These are phyloP conservation scores for Limnodromus scolopaceus DNA, from an alignment of 2,797 vertebrate species.

Conservation along the genomic window DNA sequence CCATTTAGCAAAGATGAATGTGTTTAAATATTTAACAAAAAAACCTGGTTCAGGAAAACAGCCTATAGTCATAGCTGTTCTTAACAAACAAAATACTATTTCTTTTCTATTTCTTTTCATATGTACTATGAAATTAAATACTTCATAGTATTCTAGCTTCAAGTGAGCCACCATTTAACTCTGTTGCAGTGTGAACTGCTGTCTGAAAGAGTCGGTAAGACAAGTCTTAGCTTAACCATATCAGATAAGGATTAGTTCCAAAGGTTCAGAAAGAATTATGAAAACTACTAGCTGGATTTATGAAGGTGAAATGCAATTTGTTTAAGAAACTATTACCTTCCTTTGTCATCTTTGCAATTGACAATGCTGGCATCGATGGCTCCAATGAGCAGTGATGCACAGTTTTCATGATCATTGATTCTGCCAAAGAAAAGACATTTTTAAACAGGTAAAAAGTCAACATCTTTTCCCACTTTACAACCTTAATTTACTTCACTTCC, in stretches of 20 bases:
- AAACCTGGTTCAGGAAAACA: background rate
- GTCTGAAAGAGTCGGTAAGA: background rate
- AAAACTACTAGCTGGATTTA: background rate
- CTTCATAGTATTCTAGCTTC: background rate
- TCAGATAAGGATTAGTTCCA: background rate
- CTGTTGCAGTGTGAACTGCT: background rate
- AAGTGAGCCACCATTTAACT: background rate
- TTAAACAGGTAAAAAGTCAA: background rate
- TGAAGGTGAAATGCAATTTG: background rate
- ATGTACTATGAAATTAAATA: background rate
- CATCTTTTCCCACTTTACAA: background rate
- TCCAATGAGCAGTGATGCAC: slow-evolving; percentile 90
- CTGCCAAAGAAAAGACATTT: slow-evolving; percentile 73
- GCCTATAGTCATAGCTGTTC: background rate
- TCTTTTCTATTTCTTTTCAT: background rate
- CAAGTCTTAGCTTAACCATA: background rate
- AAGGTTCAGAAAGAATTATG: background rate
- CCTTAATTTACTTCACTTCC: background rate
- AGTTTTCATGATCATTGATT: slow-evolving; percentile 92
- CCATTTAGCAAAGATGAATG: background rate
- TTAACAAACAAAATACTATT: background rate
- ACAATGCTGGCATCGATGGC: slow-evolving; percentile 90
- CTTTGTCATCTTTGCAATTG: slow-evolving; percentile 89
- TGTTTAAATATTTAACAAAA: background rate
- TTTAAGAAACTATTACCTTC: slow-evolving; percentile 79